Percentiles rank a stretch among this genome's conserved stretches.
Evolutionary conservation across 2,113 vertebrate genomes (phyloP).

Genomic region (Anoura caudifer): DNA sequence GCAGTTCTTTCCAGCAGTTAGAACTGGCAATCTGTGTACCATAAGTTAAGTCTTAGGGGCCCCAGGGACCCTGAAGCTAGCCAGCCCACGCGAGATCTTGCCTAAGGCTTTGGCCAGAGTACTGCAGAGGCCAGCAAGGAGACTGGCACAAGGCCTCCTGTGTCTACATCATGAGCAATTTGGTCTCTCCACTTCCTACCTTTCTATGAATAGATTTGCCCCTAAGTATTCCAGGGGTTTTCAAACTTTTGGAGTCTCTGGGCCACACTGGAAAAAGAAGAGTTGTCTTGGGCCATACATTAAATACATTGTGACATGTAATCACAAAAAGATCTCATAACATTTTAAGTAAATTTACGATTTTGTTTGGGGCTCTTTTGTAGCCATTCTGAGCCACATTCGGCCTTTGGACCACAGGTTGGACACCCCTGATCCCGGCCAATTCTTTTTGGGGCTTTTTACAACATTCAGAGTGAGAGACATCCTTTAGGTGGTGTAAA

Average conservation of each 20-base stretch:
- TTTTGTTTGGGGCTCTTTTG: too few relatives aligned
- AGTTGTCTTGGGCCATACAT: too few relatives aligned
- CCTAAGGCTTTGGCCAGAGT: not conserved
- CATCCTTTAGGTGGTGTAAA: not conserved
- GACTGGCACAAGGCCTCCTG: not conserved
- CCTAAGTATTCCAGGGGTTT: not conserved
- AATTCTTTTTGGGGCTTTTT: not conserved
- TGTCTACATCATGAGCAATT: not conserved
- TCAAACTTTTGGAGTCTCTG: too few relatives aligned
- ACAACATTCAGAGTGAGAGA: not conserved
- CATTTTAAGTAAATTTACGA: too few relatives aligned
- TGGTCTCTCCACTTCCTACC: not conserved
- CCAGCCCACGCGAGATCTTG: not conserved
- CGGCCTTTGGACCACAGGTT: too few relatives aligned
- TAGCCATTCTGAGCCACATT: too few relatives aligned
- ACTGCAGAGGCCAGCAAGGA: not conserved
- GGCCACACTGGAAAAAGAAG: too few relatives aligned
- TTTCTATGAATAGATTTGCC: not conserved
- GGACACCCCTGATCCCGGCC: too few relatives aligned
- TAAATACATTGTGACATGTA: too few relatives aligned
- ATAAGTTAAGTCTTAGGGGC: not conserved
- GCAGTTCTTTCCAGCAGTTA: not conserved
- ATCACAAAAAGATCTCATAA: too few relatives aligned
- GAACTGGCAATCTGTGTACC: not conserved
- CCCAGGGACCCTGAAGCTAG: not conserved